A percentile compares a stretch with the other conserved stretches of the same genome.
These are phyloP conservation scores for Lynx canadensis DNA, from an alignment of 2,113 vertebrate species.

Conservation along the genomic window DNA sequence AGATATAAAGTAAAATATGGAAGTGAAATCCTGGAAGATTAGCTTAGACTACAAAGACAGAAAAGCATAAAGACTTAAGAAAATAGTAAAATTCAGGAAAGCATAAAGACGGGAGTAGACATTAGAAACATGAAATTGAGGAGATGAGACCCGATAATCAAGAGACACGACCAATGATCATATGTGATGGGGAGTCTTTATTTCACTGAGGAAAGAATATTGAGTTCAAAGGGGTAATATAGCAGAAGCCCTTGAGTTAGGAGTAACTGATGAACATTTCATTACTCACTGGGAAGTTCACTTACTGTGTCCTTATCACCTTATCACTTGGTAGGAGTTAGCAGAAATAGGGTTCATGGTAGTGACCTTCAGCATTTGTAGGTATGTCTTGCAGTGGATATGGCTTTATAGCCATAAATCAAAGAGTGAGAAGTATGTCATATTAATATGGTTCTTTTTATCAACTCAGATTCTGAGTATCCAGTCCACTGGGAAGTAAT, in stretches of 20 bases:
- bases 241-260: background rate
- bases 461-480: background rate
- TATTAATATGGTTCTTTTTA: background rate
- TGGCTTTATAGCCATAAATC: background rate
- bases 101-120: accelerated
- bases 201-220: background rate
- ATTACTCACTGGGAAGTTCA: background rate
- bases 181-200: background rate
- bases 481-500: background rate
- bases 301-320: background rate
- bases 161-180: background rate
- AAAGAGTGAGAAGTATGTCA: background rate
- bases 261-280: background rate
- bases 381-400: background rate
- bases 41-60: background rate
- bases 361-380: background rate
- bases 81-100: background rate
- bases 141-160: background rate
- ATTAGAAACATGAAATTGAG: background rate
- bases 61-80: background rate
- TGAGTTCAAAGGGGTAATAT: background rate
- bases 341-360: background rate
- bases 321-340: background rate
- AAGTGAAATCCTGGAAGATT: background rate
- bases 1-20: background rate